phyloP scores from a whole-genome alignment of 2,113 vertebrate genomes.

The Scytalopus superciliaris region DNA sequence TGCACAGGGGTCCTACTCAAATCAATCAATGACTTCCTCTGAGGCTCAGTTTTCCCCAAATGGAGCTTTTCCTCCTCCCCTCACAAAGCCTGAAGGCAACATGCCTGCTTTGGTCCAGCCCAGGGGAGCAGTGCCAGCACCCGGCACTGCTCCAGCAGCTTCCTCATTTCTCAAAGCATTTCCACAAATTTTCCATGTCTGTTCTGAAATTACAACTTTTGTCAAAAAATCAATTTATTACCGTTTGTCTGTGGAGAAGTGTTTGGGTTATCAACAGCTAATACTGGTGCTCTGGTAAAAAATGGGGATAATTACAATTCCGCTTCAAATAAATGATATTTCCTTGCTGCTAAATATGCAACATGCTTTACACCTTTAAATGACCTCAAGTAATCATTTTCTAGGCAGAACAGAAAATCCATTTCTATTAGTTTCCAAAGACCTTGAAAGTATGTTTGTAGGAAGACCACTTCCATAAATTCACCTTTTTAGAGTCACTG shows the following conservation, averaged over 20 bases:
- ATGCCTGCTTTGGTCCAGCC: not conserved
- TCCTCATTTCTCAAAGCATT: not conserved
- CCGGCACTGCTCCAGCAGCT: not conserved
- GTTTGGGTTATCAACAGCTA: not conserved
- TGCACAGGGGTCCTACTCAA: not conserved
- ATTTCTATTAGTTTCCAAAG: slow-evolving; percentile 43
- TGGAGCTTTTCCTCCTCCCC: not conserved
- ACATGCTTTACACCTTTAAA: slow-evolving; percentile 24
- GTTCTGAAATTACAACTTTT: not conserved
- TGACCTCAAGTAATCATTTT: not conserved
- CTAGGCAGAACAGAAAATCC: slow-evolving; percentile 39
- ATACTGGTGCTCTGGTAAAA: not conserved
- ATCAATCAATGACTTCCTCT: not conserved
- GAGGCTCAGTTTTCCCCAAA: not conserved
- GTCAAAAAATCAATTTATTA: not conserved
- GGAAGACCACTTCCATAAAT: slow-evolving; percentile 26
- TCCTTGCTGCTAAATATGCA: not conserved
- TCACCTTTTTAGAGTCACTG: slow-evolving; percentile 4
- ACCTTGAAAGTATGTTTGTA: not conserved
- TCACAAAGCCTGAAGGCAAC: not conserved
- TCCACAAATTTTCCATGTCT: not conserved
- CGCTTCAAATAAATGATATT: not conserved
- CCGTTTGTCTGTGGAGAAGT: not conserved
- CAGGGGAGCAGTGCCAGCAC: not conserved
- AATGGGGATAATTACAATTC: not conserved